Evolutionary conservation across 2,797 vertebrate species (phyloP).

Genomic region (Prionace glauca): DNA sequence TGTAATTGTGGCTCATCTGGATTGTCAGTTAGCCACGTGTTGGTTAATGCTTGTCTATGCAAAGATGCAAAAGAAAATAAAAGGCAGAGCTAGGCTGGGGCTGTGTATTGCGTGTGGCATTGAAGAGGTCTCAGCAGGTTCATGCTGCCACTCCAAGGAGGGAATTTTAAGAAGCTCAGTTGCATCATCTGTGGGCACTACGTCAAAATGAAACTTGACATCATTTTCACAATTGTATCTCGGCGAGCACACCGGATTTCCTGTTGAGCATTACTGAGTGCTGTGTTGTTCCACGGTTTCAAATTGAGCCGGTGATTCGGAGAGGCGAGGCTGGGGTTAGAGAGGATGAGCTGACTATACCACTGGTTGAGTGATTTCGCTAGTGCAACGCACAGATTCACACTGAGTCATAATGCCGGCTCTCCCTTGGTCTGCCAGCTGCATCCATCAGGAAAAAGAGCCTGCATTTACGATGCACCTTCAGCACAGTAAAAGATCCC

Average conservation of each 20-base stretch:
- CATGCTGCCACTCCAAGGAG: no score
- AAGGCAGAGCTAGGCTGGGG: background rate
- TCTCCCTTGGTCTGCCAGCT: background rate
- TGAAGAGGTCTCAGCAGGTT: background rate
- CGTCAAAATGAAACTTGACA: constrained; percentile 19
- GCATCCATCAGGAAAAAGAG: background rate
- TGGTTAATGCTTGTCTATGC: background rate
- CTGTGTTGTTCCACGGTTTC: background rate
- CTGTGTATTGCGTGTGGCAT: background rate
- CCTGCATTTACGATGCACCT: background rate
- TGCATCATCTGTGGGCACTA: background rate
- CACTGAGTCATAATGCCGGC: background rate
- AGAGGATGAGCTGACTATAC: no score
- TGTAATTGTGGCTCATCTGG: background rate
- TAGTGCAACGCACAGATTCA: background rate
- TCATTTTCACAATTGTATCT: constrained; percentile 21
- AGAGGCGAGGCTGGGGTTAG: background rate
- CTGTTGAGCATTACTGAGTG: background rate
- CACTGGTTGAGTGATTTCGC: background rate
- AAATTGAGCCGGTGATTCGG: background rate
- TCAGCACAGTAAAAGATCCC: background rate
- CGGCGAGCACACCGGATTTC: background rate
- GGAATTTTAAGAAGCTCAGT: background rate
- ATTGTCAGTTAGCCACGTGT: background rate
- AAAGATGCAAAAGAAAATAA: background rate